These are phyloP conservation scores for Rhinichthys osculus DNA, from an alignment of 2,797 vertebrate genomes.

Conservation along the genomic window DNA sequence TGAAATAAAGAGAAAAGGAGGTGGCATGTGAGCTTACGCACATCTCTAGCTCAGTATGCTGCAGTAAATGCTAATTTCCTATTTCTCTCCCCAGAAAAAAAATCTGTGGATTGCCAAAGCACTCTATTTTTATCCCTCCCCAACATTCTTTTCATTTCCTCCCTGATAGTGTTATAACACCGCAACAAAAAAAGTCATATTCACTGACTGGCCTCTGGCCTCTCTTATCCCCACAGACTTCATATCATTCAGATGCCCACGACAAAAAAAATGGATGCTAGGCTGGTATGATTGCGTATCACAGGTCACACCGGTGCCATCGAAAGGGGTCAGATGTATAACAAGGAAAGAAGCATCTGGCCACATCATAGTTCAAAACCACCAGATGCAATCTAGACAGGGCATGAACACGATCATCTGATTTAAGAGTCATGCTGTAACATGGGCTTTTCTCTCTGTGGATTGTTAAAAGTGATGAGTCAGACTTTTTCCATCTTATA, in stretches of 20 bases:
- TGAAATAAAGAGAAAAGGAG: slow-evolving; percentile 31
- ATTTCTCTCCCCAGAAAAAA: slow-evolving; percentile 76
- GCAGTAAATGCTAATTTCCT: slow-evolving; percentile 74
- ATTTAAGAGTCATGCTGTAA: slow-evolving; percentile 5
- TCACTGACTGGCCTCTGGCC: slow-evolving; percentile 16
- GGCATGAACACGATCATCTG: background rate
- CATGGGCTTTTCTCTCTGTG: background rate
- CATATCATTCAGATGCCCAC: slow-evolving; percentile 25
- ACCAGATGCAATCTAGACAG: slow-evolving; percentile 26
- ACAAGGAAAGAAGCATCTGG: slow-evolving; percentile 19
- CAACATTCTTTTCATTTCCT: slow-evolving; percentile 72
- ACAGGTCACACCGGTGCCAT: slow-evolving; percentile 21
- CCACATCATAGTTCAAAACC: slow-evolving; percentile 23
- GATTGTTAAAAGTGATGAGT: slow-evolving; percentile 30
- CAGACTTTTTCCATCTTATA: slow-evolving; percentile 10
- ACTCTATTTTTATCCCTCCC: slow-evolving; percentile 78
- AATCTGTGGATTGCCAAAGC: slow-evolving; percentile 72
- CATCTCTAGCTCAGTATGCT: slow-evolving; percentile 67
- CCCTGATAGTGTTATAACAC: slow-evolving; percentile 70
- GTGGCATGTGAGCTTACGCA: slow-evolving; percentile 35
- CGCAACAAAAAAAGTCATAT: slow-evolving; percentile 62
- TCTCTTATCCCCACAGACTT: slow-evolving; percentile 26
- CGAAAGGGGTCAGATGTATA: slow-evolving; percentile 4
- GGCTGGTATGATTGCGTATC: background rate
- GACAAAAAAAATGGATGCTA: background rate